phyloP scores from a whole-genome alignment of 2,797 vertebrate genomes.

The Megaceryle alcyon region DNA sequence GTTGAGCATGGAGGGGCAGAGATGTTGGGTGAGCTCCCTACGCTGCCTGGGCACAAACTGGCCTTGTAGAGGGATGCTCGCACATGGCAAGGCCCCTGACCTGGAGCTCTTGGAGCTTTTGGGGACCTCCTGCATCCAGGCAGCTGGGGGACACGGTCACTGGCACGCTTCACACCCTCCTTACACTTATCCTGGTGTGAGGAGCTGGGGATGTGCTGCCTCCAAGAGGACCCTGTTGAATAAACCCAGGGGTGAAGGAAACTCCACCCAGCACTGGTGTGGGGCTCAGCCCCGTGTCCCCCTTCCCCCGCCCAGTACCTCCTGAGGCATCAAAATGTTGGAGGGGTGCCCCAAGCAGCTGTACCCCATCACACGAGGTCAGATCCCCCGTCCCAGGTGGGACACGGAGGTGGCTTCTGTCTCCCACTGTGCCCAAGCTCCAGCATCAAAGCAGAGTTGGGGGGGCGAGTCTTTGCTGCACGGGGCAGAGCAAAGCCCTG shows the following conservation, averaged over 20 bases:
- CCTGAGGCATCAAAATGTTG: not conserved
- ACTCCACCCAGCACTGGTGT: rapidly evolving
- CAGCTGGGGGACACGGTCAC: not conserved
- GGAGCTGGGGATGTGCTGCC: not conserved
- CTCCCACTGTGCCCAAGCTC: not conserved
- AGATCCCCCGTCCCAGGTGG: not conserved
- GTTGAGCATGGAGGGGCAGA: not conserved
- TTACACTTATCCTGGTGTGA: rapidly evolving
- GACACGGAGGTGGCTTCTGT: not conserved
- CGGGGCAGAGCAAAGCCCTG: not conserved
- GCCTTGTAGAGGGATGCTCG: not conserved
- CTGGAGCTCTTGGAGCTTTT: not conserved
- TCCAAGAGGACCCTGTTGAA: rapidly evolving
- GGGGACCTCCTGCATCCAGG: not conserved
- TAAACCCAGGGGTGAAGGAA: rapidly evolving
- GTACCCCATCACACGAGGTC: not conserved
- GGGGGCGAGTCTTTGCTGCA: rapidly evolving
- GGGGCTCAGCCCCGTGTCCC: not conserved
- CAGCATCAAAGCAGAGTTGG: not conserved
- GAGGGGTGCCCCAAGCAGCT: not conserved
- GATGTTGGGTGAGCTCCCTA: not conserved
- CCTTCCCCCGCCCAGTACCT: not conserved
- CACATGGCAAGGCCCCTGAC: not conserved
- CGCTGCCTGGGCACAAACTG: not conserved
- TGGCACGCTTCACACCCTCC: rapidly evolving